Percentiles rank a stretch among this genome's conserved stretches.
These are phyloP conservation scores for Furcifer pardalis DNA, from an alignment of 2,797 vertebrate genomes.

Conservation along the genomic window DNA sequence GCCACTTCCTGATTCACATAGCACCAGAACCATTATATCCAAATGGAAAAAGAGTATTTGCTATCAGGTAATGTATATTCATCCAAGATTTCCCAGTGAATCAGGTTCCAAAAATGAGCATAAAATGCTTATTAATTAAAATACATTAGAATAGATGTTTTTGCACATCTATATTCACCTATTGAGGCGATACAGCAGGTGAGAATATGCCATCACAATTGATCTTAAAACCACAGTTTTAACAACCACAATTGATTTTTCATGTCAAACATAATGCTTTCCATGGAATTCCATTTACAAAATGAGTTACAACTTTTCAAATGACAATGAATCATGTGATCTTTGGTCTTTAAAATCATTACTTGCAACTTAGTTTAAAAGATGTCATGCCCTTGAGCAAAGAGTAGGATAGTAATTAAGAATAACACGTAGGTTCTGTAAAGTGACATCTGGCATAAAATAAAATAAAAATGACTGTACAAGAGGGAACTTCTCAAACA, in stretches of 20 bases:
- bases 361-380: background rate
- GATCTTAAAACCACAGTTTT: too few species aligned
- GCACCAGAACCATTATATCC: background rate
- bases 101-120: background rate
- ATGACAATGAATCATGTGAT: background rate
- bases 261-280: background rate
- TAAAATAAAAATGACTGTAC: too few species aligned
- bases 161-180: background rate
- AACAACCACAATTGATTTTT: background rate
- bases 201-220: background rate
- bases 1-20: background rate
- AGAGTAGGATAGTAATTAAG: background rate
- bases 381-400: slow-evolving; percentile 9
- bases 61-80: background rate
- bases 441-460: slow-evolving; percentile 7
- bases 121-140: background rate
- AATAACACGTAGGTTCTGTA: slow-evolving; percentile 7
- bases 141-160: background rate
- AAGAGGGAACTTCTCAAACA: accelerated
- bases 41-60: background rate
- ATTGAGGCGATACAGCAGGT: background rate
- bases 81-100: background rate
- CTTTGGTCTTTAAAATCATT: background rate
- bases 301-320: background rate
- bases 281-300: background rate